Base-by-base conservation (phyloP, 1,140 invertebrate genomes). In the Drosophila tani region DNA sequence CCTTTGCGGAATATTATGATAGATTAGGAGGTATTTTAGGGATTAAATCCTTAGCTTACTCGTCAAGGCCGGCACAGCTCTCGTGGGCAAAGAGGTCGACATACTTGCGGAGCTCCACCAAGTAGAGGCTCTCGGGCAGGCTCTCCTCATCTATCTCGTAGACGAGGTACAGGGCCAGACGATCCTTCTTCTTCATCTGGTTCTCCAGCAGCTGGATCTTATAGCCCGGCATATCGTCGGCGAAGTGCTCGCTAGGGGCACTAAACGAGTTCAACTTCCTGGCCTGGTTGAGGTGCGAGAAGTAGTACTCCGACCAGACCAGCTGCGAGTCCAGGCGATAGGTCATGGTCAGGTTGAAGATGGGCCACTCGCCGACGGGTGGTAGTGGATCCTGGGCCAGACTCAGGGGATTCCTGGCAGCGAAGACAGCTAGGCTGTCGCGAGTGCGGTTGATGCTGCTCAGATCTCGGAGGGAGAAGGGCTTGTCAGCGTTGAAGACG, bases 251-350 rank as follows among this genome's bases (percentile, higher is more conserved):
- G 3, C 19, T 45, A 7, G 45, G 64, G 0, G 24, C 5, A 1
- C 41, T 14, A 41, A 87, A 84, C 2, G 24, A 21, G 0, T 24
- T 17, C 2, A 82, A 2, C 1, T 62, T 51, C 3, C 15, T 15
- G 21, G 45, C n/a, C 8, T 49, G 11, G 17, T 62, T 27, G 2
- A 11, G 7, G 9, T 47, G 3, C 1, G 70, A 45, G 2, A 86
- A 82, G 27, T 66, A 77, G 29, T 74, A 69, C 5, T 73, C 40
- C 21, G 67, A 64, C 83, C 83, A 87, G 3, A 82, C 29, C 8
- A 87, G 0, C 40, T 87, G 70, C 11, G 83, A 87, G n/a, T 87
- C 83, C 21, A 27, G 40, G 3, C 83, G 83, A 55, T 87, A 87
- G 32, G 63, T 82, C 83, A 87, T 87, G 2, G 85, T 85, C 3